A percentile compares a stretch with the other conserved stretches of the same genome.
These are phyloP conservation scores for Butorides virescens DNA, from an alignment of 2,113 vertebrate species.

Conservation along the genomic window DNA sequence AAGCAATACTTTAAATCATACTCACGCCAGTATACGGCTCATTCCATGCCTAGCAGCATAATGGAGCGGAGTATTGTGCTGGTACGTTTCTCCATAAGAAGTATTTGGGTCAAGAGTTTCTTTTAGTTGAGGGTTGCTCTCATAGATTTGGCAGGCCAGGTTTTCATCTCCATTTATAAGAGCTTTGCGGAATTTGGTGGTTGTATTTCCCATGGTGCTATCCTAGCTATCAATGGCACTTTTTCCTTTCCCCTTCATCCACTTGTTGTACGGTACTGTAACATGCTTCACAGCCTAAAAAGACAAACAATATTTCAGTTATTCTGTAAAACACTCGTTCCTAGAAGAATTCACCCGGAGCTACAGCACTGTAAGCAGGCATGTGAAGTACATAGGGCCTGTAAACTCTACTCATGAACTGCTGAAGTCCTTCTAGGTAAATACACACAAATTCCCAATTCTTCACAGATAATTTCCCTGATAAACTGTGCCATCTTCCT, in stretches of 20 bases:
- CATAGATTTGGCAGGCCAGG: conserved; percentile 94
- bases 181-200: conserved; percentile 98
- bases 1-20: background rate
- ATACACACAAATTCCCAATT: background rate
- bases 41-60: conserved; percentile 96
- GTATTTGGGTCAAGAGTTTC: conserved; percentile 97
- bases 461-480: background rate
- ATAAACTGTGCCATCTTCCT: background rate
- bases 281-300: conserved; percentile 82
- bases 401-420: background rate
- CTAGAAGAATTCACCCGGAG: background rate
- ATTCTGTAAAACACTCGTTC: background rate
- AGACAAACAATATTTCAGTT: conserved; percentile 45
- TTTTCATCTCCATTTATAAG: conserved; percentile 96
- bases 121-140: conserved; percentile 95
- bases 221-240: conserved; percentile 60
- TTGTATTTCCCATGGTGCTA: conserved; percentile 94
- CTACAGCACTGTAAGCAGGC: background rate
- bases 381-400: background rate
- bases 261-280: conserved; percentile 64
- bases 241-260: conserved; percentile 75
- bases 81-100: conserved; percentile 96
- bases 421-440: background rate
- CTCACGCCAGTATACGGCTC: conserved; percentile 94
- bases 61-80: conserved; percentile 97